Evolutionary conservation across 2,888 invertebrate species (phyloP).

Genomic region (Proisotoma minuta): DNA sequence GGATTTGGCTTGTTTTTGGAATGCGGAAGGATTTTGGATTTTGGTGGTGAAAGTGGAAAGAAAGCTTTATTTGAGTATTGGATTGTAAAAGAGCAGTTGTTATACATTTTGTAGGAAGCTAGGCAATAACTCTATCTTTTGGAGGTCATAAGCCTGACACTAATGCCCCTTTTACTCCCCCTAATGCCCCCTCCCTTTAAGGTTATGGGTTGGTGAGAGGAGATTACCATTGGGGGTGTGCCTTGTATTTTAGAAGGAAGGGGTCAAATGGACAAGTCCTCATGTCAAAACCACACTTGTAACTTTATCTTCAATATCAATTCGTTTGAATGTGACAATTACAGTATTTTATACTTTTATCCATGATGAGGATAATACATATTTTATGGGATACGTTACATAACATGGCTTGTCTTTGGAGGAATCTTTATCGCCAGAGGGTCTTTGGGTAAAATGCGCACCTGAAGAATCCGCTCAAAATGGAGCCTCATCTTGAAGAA

Average conservation of each 20-base stretch:
- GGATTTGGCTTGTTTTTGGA: no score
- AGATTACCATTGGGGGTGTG: constrained; percentile 44
- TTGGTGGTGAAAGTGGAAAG: no score
- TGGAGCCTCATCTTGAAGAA: no score
- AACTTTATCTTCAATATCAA: constrained; percentile 2
- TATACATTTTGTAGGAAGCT: constrained; percentile 3
- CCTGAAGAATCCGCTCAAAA: constrained; percentile 5
- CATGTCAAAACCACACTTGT: no score
- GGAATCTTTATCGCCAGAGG: constrained; percentile 38
- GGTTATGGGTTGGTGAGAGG: constrained; percentile 34
- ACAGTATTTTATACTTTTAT: not conserved
- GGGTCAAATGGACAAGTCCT: constrained; percentile 28
- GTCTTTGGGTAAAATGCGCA: constrained; percentile 37
- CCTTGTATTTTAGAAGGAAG: constrained; percentile 37
- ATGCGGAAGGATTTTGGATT: no score
- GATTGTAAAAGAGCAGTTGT: no score
- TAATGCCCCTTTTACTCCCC: constrained; percentile 37
- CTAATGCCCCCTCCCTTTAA: constrained; percentile 20
- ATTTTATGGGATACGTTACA: no score
- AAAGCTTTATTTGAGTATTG: no score
- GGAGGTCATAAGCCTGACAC: constrained; percentile 33
- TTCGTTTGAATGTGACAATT: not conserved
- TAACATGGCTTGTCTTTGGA: not conserved
- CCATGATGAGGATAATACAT: not conserved
- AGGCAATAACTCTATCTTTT: constrained; percentile 33